Conservation (phyloP, 2,797 vertebrate species). For the Ceyx erithaca region DNA sequence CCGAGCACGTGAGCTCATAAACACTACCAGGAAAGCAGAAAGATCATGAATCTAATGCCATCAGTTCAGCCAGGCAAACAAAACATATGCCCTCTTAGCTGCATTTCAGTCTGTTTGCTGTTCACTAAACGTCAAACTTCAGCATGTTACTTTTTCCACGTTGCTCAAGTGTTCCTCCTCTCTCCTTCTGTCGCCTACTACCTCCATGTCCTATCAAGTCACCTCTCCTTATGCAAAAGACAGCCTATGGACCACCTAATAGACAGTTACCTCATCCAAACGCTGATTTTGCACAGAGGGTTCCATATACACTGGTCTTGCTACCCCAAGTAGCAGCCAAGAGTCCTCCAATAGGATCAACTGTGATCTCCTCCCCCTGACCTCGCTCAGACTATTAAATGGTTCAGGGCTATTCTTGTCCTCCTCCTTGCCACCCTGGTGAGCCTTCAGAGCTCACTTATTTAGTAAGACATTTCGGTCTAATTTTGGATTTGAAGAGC, state of each 20-base stretch:
- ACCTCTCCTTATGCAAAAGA: neutral
- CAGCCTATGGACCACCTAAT: neutral
- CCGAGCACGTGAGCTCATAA: neutral
- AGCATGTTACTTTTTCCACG: neutral
- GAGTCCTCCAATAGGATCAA: neutral
- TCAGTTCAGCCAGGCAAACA: conserved; percentile 30
- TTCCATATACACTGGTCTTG: neutral
- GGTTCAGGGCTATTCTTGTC: neutral
- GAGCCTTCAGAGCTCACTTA: neutral
- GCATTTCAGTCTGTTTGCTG: neutral
- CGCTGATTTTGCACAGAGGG: neutral
- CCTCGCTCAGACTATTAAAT: neutral
- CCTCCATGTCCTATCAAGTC: neutral
- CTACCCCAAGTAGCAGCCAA: neutral
- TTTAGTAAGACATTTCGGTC: neutral
- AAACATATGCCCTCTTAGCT: neutral
- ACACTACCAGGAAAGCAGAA: conserved; percentile 23
- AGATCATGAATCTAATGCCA: neutral
- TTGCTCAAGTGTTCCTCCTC: neutral
- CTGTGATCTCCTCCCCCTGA: neutral
- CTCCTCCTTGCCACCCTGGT: neutral
- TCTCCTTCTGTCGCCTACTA: neutral
- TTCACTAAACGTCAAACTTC: neutral
- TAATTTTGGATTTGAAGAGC: neutral
- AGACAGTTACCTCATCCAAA: neutral